Evolutionary conservation across 2,113 vertebrate species (phyloP), one percentile per base, ranked within the genome.

Genomic region (Xiphophorus hellerii): DNA sequence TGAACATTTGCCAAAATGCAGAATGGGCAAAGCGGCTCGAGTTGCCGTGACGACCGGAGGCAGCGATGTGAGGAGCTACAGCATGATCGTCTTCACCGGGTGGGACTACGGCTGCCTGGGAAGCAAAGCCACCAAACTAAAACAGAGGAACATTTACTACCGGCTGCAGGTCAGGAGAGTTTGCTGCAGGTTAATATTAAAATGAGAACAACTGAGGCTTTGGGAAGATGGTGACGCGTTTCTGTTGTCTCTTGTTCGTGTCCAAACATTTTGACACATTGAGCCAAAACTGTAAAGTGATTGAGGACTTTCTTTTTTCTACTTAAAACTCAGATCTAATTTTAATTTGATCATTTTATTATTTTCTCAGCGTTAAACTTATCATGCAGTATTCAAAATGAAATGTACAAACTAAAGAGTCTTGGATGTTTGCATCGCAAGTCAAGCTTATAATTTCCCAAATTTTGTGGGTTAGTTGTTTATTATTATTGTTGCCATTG

Each of bases 71-170:
- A 94, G 91, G 72, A 93, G 89, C 84, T 97, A 97, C 93, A 96
- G 95, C 82, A 87, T 88, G 83, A 92, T 94, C 1, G 88, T 96
- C 54, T 97, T 98, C 83, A 94, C 93, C 0, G 93, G 95, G 60
- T 98, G 97, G 97, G 93, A 97, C 88, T 96, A 95, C 10, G 92
- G 95, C 67, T 94, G 96, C 48, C 87, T 90, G 11, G 95, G 94
- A 65, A 73, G 90, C 1, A 82, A 25, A 14, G 89, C 94, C 11
- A 93, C 94, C 67, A 90, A 74, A 61, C 91, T 96, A 62, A 96
- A 96, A 80, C 95, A 96, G 75, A 95, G 92, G 61, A 94, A 88
- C 81, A 89, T 97, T 81, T 91, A 82, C 12, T 96, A 94, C 7
- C 93, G 87, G 71, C 64, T 97, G 37, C 94, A 96, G 96, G 97